phyloP scores from a whole-genome alignment of 1,140 invertebrate species.

The Helicorthomorpha holstii region DNA sequence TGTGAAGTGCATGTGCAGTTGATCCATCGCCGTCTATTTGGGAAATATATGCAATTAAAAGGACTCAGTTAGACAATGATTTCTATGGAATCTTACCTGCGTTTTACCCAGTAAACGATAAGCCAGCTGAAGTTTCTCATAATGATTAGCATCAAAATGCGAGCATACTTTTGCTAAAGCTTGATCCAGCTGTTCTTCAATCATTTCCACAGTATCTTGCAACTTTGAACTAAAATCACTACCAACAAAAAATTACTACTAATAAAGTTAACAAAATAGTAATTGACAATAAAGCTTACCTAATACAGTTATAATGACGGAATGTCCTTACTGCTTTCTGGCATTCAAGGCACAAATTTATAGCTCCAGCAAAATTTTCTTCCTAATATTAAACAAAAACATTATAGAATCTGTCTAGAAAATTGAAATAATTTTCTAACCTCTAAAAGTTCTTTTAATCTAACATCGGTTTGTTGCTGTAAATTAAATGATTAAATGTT shows the following conservation, averaged over 20 bases:
- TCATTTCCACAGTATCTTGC: slow-evolving; percentile 76
- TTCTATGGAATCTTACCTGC: slow-evolving; percentile 12
- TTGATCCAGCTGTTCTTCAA: slow-evolving; percentile 77
- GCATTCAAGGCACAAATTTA: slow-evolving; percentile 70
- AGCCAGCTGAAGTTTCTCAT: slow-evolving; percentile 53
- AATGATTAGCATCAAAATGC: slow-evolving; percentile 18
- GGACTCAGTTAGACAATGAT: not conserved
- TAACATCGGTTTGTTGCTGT: slow-evolving; percentile 62
- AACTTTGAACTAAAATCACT: slow-evolving; percentile 67
- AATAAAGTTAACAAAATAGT: not conserved
- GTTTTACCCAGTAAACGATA: slow-evolving; percentile 71
- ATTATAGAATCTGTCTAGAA: not conserved
- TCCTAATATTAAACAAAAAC: slow-evolving; percentile 29
- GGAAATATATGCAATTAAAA: too few relatives aligned
- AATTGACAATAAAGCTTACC: slow-evolving; percentile 7
- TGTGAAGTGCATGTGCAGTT: slow-evolving; percentile 85
- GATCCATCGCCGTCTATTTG: slow-evolving; percentile 84
- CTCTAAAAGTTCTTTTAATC: slow-evolving; percentile 57
- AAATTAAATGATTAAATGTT: slow-evolving; percentile 16
- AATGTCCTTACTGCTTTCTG: slow-evolving; percentile 63
- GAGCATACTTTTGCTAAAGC: slow-evolving; percentile 53
- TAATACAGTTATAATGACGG: slow-evolving; percentile 65
- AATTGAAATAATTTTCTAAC: slow-evolving; percentile 11
- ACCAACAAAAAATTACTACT: slow-evolving; percentile 8
- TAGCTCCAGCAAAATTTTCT: slow-evolving; percentile 76